Evolutionary conservation across 1,140 invertebrate genomes (phyloP).

Genomic region (Phymastichus coffea): DNA sequence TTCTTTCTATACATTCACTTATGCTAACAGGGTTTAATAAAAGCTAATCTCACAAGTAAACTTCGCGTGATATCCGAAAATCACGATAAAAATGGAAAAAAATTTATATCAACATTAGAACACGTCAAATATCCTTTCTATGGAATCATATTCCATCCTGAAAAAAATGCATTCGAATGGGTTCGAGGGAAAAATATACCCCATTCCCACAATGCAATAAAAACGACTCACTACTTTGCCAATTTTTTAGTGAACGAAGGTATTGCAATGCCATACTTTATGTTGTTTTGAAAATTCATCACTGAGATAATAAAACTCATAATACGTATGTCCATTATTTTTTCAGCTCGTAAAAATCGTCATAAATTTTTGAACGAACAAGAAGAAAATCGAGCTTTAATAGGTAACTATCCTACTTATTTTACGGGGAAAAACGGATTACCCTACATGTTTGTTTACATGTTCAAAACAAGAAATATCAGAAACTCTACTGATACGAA

Average conservation of each 20-base stretch:
- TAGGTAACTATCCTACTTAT: conserved; percentile 66
- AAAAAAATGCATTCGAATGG: conserved; percentile 86
- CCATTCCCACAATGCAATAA: conserved; percentile 65
- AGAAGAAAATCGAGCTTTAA: conserved; percentile 59
- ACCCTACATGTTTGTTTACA: too few relatives aligned
- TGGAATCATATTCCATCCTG: conserved; percentile 87
- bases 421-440: too few relatives aligned
- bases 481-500: too few relatives aligned
- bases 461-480: too few relatives aligned
- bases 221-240: conserved; percentile 75
- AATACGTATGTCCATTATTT: conserved; percentile 14
- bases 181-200: conserved; percentile 60
- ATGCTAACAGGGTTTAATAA: too few relatives aligned
- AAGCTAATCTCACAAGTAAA: too few relatives aligned
- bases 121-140: conserved; percentile 75
- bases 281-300: too few relatives aligned
- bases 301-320: too few relatives aligned
- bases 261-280: too few relatives aligned
- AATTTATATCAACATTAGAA: conserved; percentile 72
- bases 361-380: conserved; percentile 55
- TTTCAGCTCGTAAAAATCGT: conserved; percentile 59
- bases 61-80: conserved; percentile 74
- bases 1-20: too few relatives aligned
- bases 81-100: conserved; percentile 63
- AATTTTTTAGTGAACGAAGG: conserved; percentile 80